phyloP scores from a whole-genome alignment of 1,140 invertebrate genomes.

The Trialeurodes vaporariorum region DNA sequence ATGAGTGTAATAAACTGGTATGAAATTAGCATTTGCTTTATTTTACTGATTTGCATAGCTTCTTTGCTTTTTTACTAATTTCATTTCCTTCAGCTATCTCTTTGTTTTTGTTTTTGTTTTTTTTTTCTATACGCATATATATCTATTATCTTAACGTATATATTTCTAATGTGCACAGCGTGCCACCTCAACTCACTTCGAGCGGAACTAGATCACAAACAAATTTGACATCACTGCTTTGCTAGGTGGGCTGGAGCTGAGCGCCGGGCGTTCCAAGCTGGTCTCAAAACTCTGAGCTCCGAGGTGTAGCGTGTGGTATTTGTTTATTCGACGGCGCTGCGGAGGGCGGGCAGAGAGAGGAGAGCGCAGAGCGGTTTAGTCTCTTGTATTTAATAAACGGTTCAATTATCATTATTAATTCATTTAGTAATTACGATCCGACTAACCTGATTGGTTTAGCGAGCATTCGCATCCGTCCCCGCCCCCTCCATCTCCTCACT shows the following conservation, averaged over 20 bases:
- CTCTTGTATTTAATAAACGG: not conserved
- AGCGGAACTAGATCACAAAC: too few relatives aligned
- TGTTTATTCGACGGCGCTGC: not conserved
- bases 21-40: too few relatives aligned
- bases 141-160: too few relatives aligned
- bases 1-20: too few relatives aligned
- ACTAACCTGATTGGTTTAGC: not conserved
- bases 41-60: too few relatives aligned
- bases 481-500: not conserved
- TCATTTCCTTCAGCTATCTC: too few relatives aligned
- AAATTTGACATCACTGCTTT: too few relatives aligned
- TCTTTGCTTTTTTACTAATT: too few relatives aligned
- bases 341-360: not conserved
- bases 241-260: not conserved
- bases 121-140: too few relatives aligned
- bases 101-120: too few relatives aligned
- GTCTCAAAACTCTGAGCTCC: not conserved
- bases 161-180: too few relatives aligned
- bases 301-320: not conserved
- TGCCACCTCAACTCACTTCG: too few relatives aligned
- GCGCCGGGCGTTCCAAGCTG: not conserved
- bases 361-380: not conserved
- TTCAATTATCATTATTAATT: conserved; percentile 1
- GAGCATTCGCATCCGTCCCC: not conserved
- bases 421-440: not conserved